These are phyloP conservation scores for Tipula helvola DNA, from an alignment of 2,888 invertebrate species.

Conservation along the genomic window DNA sequence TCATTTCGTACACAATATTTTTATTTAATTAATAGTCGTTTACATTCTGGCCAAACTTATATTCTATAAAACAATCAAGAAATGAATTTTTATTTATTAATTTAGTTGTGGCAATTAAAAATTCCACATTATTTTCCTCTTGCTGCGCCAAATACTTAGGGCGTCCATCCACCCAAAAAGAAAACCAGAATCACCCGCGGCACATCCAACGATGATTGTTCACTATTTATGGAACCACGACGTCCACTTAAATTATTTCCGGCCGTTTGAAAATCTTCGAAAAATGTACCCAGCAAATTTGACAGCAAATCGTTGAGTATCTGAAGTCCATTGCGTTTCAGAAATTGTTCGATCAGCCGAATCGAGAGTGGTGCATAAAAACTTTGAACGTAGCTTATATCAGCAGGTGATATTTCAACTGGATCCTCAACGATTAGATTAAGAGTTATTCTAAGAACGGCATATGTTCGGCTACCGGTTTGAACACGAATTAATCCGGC, in stretches of 20 bases:
- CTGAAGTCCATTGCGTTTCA: constrained; percentile 63
- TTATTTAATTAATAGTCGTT: background rate
- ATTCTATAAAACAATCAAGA: constrained; percentile 60
- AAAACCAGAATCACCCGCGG: constrained; percentile 69
- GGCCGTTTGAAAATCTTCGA: constrained; percentile 50
- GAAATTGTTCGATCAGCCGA: constrained; percentile 68
- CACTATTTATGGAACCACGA: constrained; percentile 45
- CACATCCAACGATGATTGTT: constrained; percentile 38
- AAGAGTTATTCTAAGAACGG: constrained; percentile 66
- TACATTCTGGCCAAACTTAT: background rate
- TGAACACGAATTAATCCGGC: constrained; percentile 68
- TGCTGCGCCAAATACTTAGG: constrained; percentile 59
- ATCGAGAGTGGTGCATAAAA: constrained; percentile 90
- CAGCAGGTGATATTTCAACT: constrained; percentile 67
- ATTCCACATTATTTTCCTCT: constrained; percentile 76
- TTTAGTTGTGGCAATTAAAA: constrained; percentile 82
- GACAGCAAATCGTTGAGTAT: constrained; percentile 70
- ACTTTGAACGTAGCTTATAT: constrained; percentile 84
- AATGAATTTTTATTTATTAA: constrained; percentile 82
- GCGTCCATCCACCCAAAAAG: constrained; percentile 94
- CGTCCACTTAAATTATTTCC: constrained; percentile 43
- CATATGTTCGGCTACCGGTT: constrained; percentile 57
- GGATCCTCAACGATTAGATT: constrained; percentile 81
- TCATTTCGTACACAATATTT: background rate
- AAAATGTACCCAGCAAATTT: constrained; percentile 65